Evolutionary conservation across 2,888 invertebrate species (phyloP).

Genomic region (Cheilosia vulpina): DNA sequence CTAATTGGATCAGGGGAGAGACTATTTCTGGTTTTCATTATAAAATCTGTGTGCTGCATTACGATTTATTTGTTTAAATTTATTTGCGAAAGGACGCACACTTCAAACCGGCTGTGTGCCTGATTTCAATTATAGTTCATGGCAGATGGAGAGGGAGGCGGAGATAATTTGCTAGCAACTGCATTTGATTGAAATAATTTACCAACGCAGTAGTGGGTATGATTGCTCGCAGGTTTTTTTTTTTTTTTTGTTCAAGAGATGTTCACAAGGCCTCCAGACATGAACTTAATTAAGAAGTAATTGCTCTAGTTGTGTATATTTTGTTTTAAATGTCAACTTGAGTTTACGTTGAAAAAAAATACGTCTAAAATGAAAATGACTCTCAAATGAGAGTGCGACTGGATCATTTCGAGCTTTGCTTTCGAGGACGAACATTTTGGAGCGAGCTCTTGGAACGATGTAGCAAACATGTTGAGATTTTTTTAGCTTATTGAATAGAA

Average conservation of each 20-base stretch:
- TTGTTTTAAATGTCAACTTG: background rate
- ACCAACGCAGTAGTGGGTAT: background rate
- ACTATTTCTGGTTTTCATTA: conserved; percentile 61
- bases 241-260: background rate
- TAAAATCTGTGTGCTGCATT: conserved; percentile 21
- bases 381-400: no score
- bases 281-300: conserved; percentile 46
- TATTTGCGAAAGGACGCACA: conserved; percentile 53
- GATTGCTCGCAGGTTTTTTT: background rate
- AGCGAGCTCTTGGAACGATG: no score
- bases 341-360: background rate
- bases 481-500: no score
- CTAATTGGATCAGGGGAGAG: conserved; percentile 51
- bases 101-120: conserved; percentile 42
- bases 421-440: no score
- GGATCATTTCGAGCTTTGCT: no score
- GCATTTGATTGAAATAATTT: conserved; percentile 52
- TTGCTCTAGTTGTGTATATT: conserved; percentile 12
- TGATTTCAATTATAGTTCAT: conserved; percentile 7
- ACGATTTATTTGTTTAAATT: conserved; percentile 42
- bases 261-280: conserved; percentile 34
- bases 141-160: background rate
- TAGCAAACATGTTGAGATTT: no score
- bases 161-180: conserved; percentile 45
- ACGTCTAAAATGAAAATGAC: no score